Conservation (phyloP, 2,888 invertebrate species). For the Chymomyza fuscimana region DNA sequence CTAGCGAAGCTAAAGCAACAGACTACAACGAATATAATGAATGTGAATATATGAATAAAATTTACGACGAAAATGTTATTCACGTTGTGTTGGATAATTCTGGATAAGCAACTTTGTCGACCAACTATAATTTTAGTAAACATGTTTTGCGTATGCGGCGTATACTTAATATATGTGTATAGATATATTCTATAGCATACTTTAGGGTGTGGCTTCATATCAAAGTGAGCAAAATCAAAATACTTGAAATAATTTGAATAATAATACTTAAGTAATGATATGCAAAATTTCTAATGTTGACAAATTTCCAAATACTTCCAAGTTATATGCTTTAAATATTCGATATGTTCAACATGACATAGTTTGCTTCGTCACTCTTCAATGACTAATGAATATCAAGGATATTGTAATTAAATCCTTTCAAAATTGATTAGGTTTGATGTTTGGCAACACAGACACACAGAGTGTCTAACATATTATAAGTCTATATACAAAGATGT, state of each 20-base stretch:
- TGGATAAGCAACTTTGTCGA: background rate
- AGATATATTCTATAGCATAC: too few species aligned
- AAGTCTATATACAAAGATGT: background rate
- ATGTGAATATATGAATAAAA: constrained; percentile 1
- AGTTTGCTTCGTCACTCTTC: background rate
- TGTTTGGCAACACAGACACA: background rate
- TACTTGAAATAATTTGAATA: background rate
- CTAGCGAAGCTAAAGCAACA: background rate
- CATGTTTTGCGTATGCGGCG: background rate
- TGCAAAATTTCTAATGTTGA: background rate
- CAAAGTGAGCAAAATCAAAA: background rate
- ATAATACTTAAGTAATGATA: background rate
- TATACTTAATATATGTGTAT: background rate
- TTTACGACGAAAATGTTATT: background rate
- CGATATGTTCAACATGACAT: background rate
- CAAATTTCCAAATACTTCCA: background rate
- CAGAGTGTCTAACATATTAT: constrained; percentile 11
- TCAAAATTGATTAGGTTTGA: constrained; percentile 36
- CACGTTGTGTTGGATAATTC: background rate
- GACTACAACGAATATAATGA: background rate
- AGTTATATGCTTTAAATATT: background rate
- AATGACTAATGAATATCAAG: constrained; percentile 30
- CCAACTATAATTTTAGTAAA: background rate
- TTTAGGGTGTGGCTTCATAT: background rate
- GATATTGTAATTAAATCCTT: constrained; percentile 14